Percentiles rank a stretch among this genome's conserved stretches.
Evolutionary conservation across 1,140 invertebrate genomes (phyloP).

Genomic region (Anoplophora glabripennis): DNA sequence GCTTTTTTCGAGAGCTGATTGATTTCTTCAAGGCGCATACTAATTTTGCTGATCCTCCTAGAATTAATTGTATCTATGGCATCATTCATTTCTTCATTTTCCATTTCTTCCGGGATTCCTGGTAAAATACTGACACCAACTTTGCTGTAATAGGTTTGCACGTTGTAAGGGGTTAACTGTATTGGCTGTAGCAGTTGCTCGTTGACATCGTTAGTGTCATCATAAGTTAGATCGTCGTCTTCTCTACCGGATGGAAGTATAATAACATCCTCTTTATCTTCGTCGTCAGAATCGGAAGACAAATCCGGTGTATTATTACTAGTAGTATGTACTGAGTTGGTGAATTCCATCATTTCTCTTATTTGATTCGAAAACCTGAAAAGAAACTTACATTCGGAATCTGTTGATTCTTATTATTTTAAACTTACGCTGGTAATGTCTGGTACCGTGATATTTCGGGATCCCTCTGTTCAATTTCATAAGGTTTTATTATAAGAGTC

Average conservation of each 20-base stretch:
- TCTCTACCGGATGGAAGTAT: background rate
- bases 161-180: constrained; percentile 18
- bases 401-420: background rate
- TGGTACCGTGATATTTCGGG: constrained; percentile 19
- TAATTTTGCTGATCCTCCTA: constrained; percentile 35
- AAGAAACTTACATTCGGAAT: background rate
- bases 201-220: background rate
- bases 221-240: constrained; percentile 1
- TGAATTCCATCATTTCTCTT: constrained; percentile 24
- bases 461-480: background rate
- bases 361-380: constrained; percentile 26
- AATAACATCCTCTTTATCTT: constrained; percentile 1
- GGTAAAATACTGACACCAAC: constrained; percentile 34
- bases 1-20: constrained; percentile 14
- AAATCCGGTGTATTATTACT: background rate
- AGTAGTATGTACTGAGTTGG: background rate
- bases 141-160: constrained; percentile 29
- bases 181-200: background rate
- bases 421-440: constrained; percentile 17
- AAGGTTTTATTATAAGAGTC: constrained; percentile 15
- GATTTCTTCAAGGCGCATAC: constrained; percentile 31
- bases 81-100: constrained; percentile 23
- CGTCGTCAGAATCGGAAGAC: constrained; percentile 6
- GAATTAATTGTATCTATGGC: constrained; percentile 25
- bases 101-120: constrained; percentile 37